Percentiles rank a stretch among this genome's conserved stretches.
phyloP scores from a whole-genome alignment of 2,888 invertebrate species.

The Abscondita cerata region DNA sequence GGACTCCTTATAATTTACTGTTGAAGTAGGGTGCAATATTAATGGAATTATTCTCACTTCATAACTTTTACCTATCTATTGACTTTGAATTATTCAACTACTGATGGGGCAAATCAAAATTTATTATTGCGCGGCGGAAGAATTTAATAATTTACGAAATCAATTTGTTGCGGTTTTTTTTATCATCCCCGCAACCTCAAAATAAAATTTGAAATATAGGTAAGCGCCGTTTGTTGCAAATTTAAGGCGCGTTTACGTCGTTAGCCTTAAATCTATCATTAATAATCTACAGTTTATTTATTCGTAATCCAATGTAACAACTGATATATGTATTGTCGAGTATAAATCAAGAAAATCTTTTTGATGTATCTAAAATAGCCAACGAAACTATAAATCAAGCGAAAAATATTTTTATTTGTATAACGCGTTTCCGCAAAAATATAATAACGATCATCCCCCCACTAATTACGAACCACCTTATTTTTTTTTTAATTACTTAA shows the following conservation, averaged over 20 bases:
- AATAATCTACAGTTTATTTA: neutral
- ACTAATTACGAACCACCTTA: too few relatives aligned
- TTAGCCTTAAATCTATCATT: neutral
- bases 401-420: too few relatives aligned
- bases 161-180: neutral
- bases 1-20: constrained; percentile 45
- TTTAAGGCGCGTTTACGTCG: too few relatives aligned
- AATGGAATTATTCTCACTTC: constrained; percentile 50
- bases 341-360: constrained; percentile 4
- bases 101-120: too few relatives aligned
- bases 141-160: neutral
- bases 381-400: neutral
- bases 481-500: too few relatives aligned
- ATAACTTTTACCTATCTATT: constrained; percentile 40
- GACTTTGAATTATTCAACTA: too few relatives aligned
- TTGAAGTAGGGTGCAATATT: constrained; percentile 58
- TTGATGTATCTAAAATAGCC: constrained; percentile 1
- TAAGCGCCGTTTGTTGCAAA: too few relatives aligned
- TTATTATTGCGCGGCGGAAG: too few relatives aligned
- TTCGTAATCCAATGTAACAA: neutral
- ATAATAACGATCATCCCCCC: too few relatives aligned
- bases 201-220: too few relatives aligned
- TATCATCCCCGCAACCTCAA: too few relatives aligned
- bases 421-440: too few relatives aligned
- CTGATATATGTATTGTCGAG: neutral